Percentiles rank a stretch among this genome's conserved stretches.
Conservation (phyloP, 2,888 invertebrate species). For the Epirrita christyi region DNA sequence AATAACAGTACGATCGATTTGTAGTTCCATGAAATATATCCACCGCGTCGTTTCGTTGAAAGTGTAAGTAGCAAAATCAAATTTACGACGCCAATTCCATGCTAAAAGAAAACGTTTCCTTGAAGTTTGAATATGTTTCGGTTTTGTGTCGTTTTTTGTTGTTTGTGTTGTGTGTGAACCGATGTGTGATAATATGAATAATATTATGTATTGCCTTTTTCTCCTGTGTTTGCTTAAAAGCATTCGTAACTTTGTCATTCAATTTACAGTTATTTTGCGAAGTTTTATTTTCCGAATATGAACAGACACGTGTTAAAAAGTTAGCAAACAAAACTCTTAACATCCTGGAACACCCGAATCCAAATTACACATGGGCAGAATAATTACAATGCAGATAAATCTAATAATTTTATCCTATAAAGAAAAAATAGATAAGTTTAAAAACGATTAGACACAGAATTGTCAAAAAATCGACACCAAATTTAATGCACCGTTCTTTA, state of each 20-base stretch:
- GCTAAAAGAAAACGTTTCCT: constrained; percentile 23
- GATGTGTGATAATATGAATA: constrained; percentile 39
- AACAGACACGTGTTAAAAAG: neutral
- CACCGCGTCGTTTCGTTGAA: constrained; percentile 21
- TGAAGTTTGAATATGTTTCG: constrained; percentile 33
- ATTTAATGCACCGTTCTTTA: too few relatives aligned
- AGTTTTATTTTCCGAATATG: constrained; percentile 13
- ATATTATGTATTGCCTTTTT: constrained; percentile 33
- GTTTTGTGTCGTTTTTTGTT: constrained; percentile 32
- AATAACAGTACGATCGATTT: constrained; percentile 14
- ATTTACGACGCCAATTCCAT: constrained; percentile 27
- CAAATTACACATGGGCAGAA: too few relatives aligned
- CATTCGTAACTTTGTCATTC: constrained; percentile 37
- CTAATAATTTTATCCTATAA: too few relatives aligned
- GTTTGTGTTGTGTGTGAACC: too few relatives aligned
- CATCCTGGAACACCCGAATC: neutral
- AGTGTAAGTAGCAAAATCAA: constrained; percentile 31
- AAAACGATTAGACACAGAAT: too few relatives aligned
- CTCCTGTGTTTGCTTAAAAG: constrained; percentile 42
- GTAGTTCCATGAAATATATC: constrained; percentile 14
- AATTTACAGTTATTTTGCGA: constrained; percentile 8
- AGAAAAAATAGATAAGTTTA: too few relatives aligned
- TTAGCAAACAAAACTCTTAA: neutral
- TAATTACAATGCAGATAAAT: too few relatives aligned
- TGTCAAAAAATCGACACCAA: too few relatives aligned